Evolutionary conservation across 2,113 vertebrate genomes (phyloP), one percentile per base, ranked within the genome.

Genomic region (Charadrius vociferus): DNA sequence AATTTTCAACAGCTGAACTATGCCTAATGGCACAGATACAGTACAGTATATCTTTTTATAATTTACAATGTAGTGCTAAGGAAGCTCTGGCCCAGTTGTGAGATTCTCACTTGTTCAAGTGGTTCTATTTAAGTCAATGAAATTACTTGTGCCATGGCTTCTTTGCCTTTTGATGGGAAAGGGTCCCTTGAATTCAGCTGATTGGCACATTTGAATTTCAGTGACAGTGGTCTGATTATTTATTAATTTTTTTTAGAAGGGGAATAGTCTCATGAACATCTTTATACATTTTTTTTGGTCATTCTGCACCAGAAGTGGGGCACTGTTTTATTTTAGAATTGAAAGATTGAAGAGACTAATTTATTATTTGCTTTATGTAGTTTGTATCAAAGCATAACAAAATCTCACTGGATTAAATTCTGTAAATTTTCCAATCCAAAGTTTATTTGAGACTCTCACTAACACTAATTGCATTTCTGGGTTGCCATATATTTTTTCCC

Each of bases 341-440:
- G 93, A 81, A 94, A 81, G 58, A 95, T 24, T 84, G 88, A 96
- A 96, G 77, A 97, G 66, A 80, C 58, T 79, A 91, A 95, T 96
- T 97, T 95, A 95, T 96, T 97, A 96, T 97, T 97, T 96, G 75
- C 58, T 97, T 95, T 92, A 94, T 96, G 45, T 95, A 79, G 95
- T 92, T 97, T 97, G 71, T 86, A 97, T 90, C 97, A 97, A 97
- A 89, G 75, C 30, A 67, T 97, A 98, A 94, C 62, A 66, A 96
- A 98, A 67, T 97, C 97, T 97, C 92, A 94, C 71, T 97, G 97
- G 93, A 88, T 95, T 97, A 95, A 95, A 91, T 94, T 97, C 75
- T 93, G 88, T 81, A 95, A 93, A 97, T 96, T 98, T 97, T 91
- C 91, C 80, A 96, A 73, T 95, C 34, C 77, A 93, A 98, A 93